These are phyloP conservation scores for Vombatus ursinus DNA, from an alignment of 2,113 vertebrate genomes.

Conservation along the genomic window DNA sequence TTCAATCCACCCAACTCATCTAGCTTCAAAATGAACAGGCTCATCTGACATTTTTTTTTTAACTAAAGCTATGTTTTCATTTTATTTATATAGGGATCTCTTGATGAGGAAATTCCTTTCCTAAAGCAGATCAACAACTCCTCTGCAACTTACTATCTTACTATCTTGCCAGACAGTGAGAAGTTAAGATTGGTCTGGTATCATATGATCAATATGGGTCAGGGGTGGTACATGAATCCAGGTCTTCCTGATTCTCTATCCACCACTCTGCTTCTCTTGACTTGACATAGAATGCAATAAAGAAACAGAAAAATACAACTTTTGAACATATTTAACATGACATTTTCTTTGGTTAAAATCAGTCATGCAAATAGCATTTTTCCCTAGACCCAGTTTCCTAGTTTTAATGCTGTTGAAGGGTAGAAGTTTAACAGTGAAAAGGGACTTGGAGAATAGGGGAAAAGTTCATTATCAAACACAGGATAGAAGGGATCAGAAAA, in stretches of 20 bases:
- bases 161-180: not conserved
- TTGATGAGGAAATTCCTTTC: not conserved
- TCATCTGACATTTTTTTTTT: conserved; percentile 4
- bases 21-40: conserved; percentile 28
- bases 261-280: not conserved
- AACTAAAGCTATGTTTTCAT: not conserved
- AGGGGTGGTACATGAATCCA: not conserved
- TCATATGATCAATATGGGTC: not conserved
- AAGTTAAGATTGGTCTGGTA: not conserved
- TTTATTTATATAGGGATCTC: not conserved
- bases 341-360: conserved; percentile 62
- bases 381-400: conserved; percentile 21
- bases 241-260: not conserved
- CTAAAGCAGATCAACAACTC: not conserved
- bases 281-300: conserved; percentile 49
- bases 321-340: conserved; percentile 60
- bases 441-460: no score
- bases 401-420: conserved; percentile 15
- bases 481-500: not conserved
- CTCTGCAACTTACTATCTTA: not conserved
- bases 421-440: not conserved
- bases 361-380: conserved; percentile 30
- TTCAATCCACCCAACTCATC: not conserved
- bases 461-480: not conserved
- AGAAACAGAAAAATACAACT: conserved; percentile 47